These are phyloP conservation scores for Zhengitettix transpicula DNA, from an alignment of 2,888 invertebrate genomes.

Conservation along the genomic window DNA sequence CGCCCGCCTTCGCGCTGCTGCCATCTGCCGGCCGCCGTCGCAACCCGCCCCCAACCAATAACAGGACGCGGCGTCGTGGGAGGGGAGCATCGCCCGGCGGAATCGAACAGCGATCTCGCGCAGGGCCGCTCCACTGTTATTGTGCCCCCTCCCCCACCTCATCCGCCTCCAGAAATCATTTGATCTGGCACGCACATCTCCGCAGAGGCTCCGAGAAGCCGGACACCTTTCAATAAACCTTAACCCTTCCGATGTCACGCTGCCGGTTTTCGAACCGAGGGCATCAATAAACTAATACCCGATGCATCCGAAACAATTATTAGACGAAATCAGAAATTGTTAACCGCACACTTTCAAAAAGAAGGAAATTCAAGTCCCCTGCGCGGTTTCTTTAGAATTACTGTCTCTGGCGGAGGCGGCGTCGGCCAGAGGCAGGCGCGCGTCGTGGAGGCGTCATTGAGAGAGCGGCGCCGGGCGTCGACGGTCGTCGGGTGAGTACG, in stretches of 20 bases:
- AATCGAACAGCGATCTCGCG: not conserved
- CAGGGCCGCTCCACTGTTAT: not conserved
- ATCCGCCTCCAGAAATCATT: too few relatives aligned
- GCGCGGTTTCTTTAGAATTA: not conserved
- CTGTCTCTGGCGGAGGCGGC: not conserved
- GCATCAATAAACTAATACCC: too few relatives aligned
- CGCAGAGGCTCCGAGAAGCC: too few relatives aligned
- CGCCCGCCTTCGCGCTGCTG: not conserved
- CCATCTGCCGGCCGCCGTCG: not conserved
- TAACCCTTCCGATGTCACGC: too few relatives aligned
- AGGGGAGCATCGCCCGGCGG: slow-evolving; percentile 17
- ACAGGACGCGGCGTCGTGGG: not conserved
- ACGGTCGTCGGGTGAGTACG: too few relatives aligned
- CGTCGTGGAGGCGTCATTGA: not conserved
- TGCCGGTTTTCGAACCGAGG: too few relatives aligned
- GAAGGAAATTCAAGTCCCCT: not conserved
- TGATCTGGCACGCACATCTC: too few relatives aligned
- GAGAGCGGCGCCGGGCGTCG: not conserved
- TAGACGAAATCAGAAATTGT: too few relatives aligned
- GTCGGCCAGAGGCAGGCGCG: not conserved
- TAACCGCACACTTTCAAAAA: too few relatives aligned
- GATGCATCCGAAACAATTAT: too few relatives aligned
- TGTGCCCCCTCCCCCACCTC: not conserved
- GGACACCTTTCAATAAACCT: too few relatives aligned
- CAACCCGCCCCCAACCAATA: not conserved